phyloP scores from a whole-genome alignment of 2,797 vertebrate genomes.

The Enoplosus armatus region DNA sequence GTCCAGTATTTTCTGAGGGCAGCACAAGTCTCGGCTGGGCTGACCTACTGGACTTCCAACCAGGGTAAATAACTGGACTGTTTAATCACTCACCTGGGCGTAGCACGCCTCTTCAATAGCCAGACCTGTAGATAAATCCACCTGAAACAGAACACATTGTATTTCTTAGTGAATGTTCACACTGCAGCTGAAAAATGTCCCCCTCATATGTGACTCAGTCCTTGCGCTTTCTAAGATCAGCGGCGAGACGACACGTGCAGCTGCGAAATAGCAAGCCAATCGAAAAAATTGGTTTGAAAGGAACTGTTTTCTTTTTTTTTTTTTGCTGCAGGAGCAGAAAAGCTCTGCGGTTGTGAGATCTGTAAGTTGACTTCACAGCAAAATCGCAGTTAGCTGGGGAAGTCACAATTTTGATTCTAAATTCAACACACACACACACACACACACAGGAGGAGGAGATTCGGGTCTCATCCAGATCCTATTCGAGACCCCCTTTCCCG shows the following conservation, averaged over 20 bases:
- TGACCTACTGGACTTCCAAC: background rate
- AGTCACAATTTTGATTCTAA: no score
- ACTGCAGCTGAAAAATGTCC: background rate
- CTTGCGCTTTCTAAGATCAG: background rate
- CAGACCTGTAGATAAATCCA: slow-evolving; percentile 95
- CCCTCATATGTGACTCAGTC: background rate
- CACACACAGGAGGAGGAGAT: no score
- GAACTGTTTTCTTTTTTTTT: no score
- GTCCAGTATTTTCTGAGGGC: background rate
- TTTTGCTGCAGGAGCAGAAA: no score
- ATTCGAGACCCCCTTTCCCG: no score
- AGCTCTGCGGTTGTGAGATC: no score
- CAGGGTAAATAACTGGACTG: background rate
- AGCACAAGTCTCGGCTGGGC: background rate
- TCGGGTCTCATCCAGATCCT: no score
- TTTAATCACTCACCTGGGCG: slow-evolving; percentile 87
- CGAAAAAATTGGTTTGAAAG: no score
- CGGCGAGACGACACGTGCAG: background rate
- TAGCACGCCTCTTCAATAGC: slow-evolving; percentile 99
- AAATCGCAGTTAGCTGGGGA: no score
- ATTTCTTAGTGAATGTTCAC: slow-evolving; percentile 8
- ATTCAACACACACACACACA: no score
- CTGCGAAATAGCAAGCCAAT: no score
- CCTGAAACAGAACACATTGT: slow-evolving; percentile 85
- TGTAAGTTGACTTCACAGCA: no score